phyloP scores from a whole-genome alignment of 2,888 invertebrate species.

The Cryptocephalus moraei region DNA sequence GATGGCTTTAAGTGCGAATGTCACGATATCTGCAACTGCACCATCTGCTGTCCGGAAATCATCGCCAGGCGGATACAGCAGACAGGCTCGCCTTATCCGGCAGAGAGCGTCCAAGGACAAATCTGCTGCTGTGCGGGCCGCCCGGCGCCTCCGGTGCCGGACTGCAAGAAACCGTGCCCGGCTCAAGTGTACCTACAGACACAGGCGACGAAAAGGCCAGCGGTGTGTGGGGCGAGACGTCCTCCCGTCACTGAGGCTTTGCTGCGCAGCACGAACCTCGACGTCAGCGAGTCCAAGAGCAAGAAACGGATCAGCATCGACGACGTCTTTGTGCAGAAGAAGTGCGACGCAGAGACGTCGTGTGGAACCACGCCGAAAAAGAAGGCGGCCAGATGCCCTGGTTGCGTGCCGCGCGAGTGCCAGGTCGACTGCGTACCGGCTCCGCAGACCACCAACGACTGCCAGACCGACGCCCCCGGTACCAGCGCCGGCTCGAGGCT shows the following conservation, averaged over 20 bases:
- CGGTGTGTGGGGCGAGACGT: neutral
- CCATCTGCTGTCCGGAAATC: conserved; percentile 11
- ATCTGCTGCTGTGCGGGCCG: conserved; percentile 5
- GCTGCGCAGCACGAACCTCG: conserved; percentile 1
- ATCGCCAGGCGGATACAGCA: conserved; percentile 6
- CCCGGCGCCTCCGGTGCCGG: neutral
- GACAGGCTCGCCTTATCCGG: conserved; percentile 5
- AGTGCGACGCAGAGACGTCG: neutral
- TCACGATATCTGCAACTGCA: conserved; percentile 14
- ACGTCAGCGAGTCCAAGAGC: neutral
- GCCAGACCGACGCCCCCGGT: neutral
- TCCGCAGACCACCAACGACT: neutral
- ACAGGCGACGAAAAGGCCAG: neutral
- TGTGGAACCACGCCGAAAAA: neutral
- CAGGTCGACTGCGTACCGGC: too few relatives aligned
- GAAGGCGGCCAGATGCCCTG: neutral
- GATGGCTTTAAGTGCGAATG: conserved; percentile 12
- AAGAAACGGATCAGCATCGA: conserved; percentile 6
- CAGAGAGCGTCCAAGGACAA: neutral
- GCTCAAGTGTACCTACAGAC: neutral
- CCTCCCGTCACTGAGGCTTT: neutral
- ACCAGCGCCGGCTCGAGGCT: neutral
- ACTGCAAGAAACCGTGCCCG: neutral
- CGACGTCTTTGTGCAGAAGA: conserved; percentile 3
- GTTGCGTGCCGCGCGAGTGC: too few relatives aligned